Percentiles rank a stretch among this genome's conserved stretches.
Conservation (phyloP, 2,888 invertebrate species). For the Trichogramma dendrolimi region DNA sequence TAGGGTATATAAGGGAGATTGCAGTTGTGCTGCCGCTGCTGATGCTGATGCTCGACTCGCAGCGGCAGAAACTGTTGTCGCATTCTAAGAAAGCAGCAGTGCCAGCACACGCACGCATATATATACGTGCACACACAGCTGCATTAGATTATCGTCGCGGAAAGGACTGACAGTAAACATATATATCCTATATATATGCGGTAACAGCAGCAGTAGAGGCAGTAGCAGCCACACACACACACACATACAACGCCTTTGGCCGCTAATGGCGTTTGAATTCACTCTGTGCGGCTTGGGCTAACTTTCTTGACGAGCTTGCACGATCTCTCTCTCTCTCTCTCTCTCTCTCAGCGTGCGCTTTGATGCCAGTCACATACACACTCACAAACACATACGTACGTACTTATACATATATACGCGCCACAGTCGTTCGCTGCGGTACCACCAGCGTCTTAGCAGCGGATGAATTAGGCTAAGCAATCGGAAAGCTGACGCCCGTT, state of each 20-base stretch:
- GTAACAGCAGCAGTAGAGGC: not conserved
- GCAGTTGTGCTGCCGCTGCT: too few species aligned
- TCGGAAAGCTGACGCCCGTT: constrained; percentile 42
- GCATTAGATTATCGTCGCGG: constrained; percentile 19
- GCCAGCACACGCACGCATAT: too few species aligned
- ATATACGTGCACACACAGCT: constrained; percentile 8
- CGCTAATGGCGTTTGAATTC: constrained; percentile 35
- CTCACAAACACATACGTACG: not conserved
- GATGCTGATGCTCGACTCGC: too few species aligned
- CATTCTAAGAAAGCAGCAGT: too few species aligned
- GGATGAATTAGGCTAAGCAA: constrained; percentile 50
- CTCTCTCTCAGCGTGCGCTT: constrained; percentile 27
- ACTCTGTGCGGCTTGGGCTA: constrained; percentile 27
- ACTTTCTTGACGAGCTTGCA: constrained; percentile 37
- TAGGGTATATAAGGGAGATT: too few species aligned
- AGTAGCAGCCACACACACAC: not conserved
- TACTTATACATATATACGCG: constrained; percentile 5
- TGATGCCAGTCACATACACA: constrained; percentile 27
- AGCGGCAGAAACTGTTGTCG: too few species aligned
- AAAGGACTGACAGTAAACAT: not conserved
- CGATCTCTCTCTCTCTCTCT: constrained; percentile 2
- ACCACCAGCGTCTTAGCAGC: constrained; percentile 23
- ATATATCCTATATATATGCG: too few species aligned
- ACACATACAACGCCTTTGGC: constrained; percentile 19
- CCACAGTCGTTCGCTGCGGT: constrained; percentile 3